Conservation (phyloP, 1,140 invertebrate species). For the Trypoxylus dichotomus region DNA sequence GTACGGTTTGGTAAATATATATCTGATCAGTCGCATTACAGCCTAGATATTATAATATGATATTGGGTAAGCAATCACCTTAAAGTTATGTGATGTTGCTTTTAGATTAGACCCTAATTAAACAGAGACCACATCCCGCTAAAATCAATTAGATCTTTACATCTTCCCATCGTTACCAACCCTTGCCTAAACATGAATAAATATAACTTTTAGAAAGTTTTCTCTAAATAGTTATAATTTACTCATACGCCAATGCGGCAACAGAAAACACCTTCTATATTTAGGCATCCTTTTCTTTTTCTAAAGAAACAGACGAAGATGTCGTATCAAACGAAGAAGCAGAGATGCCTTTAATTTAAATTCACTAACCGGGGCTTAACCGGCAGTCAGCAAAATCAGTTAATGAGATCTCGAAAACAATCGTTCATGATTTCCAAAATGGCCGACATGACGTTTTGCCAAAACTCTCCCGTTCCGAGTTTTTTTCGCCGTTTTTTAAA, state of each 20-base stretch:
- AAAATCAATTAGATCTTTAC: too few relatives aligned
- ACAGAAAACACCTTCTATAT: not conserved
- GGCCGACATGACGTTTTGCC: slow-evolving; percentile 40
- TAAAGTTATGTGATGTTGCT: too few relatives aligned
- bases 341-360: slow-evolving; percentile 32
- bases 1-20: too few relatives aligned
- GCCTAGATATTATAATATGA: too few relatives aligned
- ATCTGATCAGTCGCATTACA: too few relatives aligned
- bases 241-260: not conserved
- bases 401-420: slow-evolving; percentile 52
- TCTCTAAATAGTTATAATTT: not conserved
- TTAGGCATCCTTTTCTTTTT: not conserved
- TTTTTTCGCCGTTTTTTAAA: slow-evolving; percentile 20
- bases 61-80: too few relatives aligned
- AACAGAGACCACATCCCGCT: too few relatives aligned
- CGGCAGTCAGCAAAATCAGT: slow-evolving; percentile 48
- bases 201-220: not conserved
- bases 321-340: not conserved
- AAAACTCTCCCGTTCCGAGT: not conserved
- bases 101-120: too few relatives aligned
- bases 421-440: slow-evolving; percentile 49
- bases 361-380: slow-evolving; percentile 39
- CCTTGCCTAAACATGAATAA: not conserved
- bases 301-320: not conserved
- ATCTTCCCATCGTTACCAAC: too few relatives aligned